Conservation (phyloP, 2,797 vertebrate genomes). For the Oreochromis mossambicus region DNA sequence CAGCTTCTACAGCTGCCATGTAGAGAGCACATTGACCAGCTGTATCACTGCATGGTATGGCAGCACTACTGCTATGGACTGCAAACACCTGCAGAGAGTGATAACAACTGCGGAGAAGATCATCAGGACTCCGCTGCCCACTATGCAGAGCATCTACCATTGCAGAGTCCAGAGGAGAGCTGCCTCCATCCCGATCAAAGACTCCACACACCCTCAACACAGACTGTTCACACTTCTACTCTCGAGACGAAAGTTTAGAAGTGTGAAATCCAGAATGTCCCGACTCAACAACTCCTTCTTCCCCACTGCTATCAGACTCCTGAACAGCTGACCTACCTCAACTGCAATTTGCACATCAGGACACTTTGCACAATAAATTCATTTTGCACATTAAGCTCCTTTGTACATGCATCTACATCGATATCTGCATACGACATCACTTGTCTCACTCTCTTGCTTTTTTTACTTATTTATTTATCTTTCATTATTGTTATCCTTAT, state of each 20-base stretch:
- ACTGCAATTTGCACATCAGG: background rate
- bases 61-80: too few relatives aligned
- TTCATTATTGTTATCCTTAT: fast-evolving
- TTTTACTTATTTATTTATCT: fast-evolving
- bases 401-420: background rate
- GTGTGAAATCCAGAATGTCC: background rate
- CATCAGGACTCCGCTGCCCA: fast-evolving
- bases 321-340: fast-evolving
- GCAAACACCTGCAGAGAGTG: background rate
- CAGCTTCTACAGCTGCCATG: fast-evolving
- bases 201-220: background rate
- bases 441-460: background rate
- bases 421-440: background rate
- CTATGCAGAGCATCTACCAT: background rate
- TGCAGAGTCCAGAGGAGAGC: background rate
- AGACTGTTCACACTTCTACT: background rate
- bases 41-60: fast-evolving
- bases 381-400: background rate
- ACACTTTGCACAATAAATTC: fast-evolving
- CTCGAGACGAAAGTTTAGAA: fast-evolving
- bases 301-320: fast-evolving
- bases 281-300: background rate
- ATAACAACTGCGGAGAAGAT: background rate
- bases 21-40: background rate
- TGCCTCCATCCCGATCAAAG: fast-evolving